Base-by-base conservation (phyloP, 2,888 invertebrate species). In the Heliconius ismenius region DNA sequence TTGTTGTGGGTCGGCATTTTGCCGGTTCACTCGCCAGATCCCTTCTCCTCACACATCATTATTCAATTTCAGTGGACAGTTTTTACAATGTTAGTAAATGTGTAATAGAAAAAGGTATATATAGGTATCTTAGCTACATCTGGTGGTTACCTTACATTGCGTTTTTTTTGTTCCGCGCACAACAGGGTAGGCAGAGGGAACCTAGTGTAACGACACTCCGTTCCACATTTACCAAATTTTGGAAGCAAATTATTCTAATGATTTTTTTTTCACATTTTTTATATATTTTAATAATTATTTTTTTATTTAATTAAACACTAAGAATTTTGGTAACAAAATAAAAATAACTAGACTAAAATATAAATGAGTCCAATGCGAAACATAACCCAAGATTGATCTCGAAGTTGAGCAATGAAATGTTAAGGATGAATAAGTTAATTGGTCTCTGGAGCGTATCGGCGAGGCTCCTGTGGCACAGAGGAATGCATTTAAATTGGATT, bases 401-500 rank as follows among this genome's bases (percentile, higher is more conserved):
- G 87, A 89, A 93, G 89, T 92, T 90, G 87, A 91, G 92, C 93
- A 92, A 92, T 93, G 91, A 93, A 93, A 93, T 92, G 92, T 92
- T 93, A 92, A 92, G 93, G 93, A 92, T 93, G 93, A 92, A 93
- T 93, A 93, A 93, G 93, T 93, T 94, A 94, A 94, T 93, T 93
- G 93, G 90, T 86, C 93, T 90, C 92, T 83, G 87, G 91, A 91
- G 93, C 90, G 92, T 92, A 93, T 93, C 92, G 92, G 88, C 88
- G 89, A 87, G 84, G 88, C 91, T 91, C 91, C 92, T 91, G 93
- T 88, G 93, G 92, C 92, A 90, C 93, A 92, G 92, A 93, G 94
- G 93, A 94, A 94, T 94, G 93, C 94, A 94, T 94, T 94, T 94
- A 94, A 94, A 94, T 94, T 93, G 93, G 93, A 93, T 93, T 94